Base-by-base conservation (phyloP, 2,797 vertebrate species). In the Holocentrus rufus region DNA sequence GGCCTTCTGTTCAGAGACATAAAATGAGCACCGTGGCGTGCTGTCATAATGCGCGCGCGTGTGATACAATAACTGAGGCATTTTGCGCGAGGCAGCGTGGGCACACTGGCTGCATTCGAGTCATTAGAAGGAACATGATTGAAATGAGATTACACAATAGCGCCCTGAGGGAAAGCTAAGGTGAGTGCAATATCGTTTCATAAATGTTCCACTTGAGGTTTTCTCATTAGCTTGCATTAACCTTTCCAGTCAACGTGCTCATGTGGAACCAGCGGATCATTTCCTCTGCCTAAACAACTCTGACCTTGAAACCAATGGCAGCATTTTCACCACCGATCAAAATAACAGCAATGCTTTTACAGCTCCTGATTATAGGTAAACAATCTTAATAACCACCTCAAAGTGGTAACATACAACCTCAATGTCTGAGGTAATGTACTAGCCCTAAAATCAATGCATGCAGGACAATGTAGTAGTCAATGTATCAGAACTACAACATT, bases 201-300 rank as follows among this genome's bases (percentile, higher is more conserved):
- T 74, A 82, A 86, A 90, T 65, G 89, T 90, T 90, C 85, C 90
- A 91, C 86, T 86, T 88, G 76, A 89, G 84, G 78, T 85, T 88
- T 90, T 65, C 86, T 92, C 85, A 89, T 90, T 89, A 90, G 86
- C 83, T 84, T 70, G 68, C 85, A 79, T 86, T 88, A 90, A 89
- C 83, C 88, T 88, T 74, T 82, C 52, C 65, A 80, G 80, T 86
- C 72, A 78, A 74, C 59, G 56, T 47, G 55, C 25, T 63, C 27
- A 1, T 55, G 23, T 80, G 83, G 83, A 86, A 71, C 49, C 0
- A 23, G 63, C 52, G 76, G 55, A 69, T 85, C 20, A 64, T 84
- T 84, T 86, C n/a, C 58, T 74, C 65, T 49, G 64, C 62, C 50
- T 63, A 52, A 67, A 79, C 58, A 58, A 80, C 54, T 61, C 70